Conservation (phyloP, 2,797 vertebrate species). For the Malacoraja senta region DNA sequence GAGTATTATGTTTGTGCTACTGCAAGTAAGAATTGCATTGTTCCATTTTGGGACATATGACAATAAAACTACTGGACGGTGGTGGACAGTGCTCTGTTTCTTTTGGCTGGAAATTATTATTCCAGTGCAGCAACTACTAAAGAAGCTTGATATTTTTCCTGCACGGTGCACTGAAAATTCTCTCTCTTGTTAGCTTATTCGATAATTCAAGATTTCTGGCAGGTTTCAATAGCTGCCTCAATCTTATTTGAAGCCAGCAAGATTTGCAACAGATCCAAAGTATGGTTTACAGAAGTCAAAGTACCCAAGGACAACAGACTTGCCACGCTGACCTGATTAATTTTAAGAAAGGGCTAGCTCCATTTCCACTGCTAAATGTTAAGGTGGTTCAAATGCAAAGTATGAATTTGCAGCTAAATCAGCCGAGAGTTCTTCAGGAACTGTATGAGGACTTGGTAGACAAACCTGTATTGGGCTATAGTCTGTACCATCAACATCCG, state of each 20-base stretch:
- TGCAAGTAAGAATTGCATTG: too few species aligned
- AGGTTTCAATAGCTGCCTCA: neutral
- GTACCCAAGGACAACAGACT: neutral
- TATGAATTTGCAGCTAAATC: constrained; percentile 61
- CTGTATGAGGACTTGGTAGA: constrained; percentile 92
- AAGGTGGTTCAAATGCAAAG: constrained; percentile 18
- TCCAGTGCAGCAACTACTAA: constrained; percentile 4
- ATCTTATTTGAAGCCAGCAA: neutral
- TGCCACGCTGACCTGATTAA: neutral
- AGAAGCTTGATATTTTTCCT: neutral
- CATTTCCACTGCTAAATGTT: constrained; percentile 27
- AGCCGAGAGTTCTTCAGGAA: constrained; percentile 92
- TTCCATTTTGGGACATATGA: too few species aligned
- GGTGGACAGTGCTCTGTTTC: neutral
- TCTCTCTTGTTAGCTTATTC: neutral
- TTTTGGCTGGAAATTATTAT: neutral
- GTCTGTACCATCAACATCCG: constrained; percentile 96
- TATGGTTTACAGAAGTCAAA: constrained; percentile 11
- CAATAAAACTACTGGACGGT: neutral
- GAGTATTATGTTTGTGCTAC: too few species aligned
- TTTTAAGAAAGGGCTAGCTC: constrained; percentile 18
- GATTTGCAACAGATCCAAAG: neutral
- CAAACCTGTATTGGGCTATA: constrained; percentile 89
- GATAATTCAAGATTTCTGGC: neutral
- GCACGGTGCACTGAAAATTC: neutral